Conservation (phyloP, 2,888 invertebrate species). For the Gastracanthus pulcherrimus region DNA sequence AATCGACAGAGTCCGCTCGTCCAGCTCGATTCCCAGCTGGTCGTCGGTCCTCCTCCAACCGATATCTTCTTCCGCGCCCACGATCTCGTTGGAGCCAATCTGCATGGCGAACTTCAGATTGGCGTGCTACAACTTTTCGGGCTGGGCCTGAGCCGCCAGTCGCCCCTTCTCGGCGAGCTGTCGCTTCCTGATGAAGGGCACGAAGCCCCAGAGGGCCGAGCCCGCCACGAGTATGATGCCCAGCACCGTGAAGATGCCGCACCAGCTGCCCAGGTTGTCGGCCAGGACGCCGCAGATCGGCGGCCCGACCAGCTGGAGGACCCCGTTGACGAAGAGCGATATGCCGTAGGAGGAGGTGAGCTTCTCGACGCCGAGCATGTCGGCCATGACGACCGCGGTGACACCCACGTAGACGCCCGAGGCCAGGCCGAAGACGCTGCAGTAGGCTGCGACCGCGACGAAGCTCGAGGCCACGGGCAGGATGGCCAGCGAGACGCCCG, state of each 20-base stretch:
- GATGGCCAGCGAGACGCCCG: slow-evolving; percentile 86
- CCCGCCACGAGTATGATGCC: slow-evolving; percentile 87
- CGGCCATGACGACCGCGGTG: slow-evolving; percentile 92
- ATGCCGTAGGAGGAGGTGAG: slow-evolving; percentile 92
- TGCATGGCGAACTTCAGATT: neutral
- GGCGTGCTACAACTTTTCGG: slow-evolving; percentile 42
- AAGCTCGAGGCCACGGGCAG: slow-evolving; percentile 86
- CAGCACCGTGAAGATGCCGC: slow-evolving; percentile 85
- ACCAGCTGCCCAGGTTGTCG: slow-evolving; percentile 83
- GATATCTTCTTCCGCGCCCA: slow-evolving; percentile 4
- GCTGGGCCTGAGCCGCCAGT: neutral
- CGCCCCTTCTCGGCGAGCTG: slow-evolving; percentile 55
- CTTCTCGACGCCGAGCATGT: slow-evolving; percentile 91
- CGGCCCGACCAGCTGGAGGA: slow-evolving; percentile 89
- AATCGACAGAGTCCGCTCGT: slow-evolving; percentile 19
- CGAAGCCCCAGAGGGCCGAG: slow-evolving; percentile 86
- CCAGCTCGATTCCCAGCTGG: slow-evolving; percentile 9
- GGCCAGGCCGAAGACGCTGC: slow-evolving; percentile 88
- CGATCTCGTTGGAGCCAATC: neutral
- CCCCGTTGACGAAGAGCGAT: slow-evolving; percentile 90
- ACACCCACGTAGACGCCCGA: slow-evolving; percentile 92
- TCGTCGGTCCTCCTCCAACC: neutral
- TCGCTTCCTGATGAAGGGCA: slow-evolving; percentile 83
- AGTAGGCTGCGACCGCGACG: slow-evolving; percentile 83
- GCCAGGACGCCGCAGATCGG: slow-evolving; percentile 89